These are phyloP conservation scores for Tupiocoris notatus DNA, from an alignment of 2,888 invertebrate genomes.

Conservation along the genomic window DNA sequence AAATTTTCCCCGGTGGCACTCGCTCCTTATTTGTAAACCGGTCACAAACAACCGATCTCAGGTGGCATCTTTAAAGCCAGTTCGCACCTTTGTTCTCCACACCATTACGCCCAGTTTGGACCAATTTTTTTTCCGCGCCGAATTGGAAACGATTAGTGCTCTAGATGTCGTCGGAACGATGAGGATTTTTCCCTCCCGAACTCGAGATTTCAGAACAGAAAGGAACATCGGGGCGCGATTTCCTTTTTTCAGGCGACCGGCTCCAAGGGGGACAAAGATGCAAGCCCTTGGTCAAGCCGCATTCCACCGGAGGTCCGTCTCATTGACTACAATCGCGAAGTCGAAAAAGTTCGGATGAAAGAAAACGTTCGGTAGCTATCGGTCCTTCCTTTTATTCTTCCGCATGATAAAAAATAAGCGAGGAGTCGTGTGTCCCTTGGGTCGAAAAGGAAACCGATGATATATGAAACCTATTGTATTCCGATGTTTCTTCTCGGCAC, in stretches of 20 bases:
- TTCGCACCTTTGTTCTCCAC: background rate
- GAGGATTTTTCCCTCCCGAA: too few species aligned
- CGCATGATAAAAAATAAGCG: too few species aligned
- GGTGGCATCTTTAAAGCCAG: too few species aligned
- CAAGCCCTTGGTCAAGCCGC: background rate
- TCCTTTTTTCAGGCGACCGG: background rate
- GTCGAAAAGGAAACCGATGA: background rate
- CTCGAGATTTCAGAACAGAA: too few species aligned
- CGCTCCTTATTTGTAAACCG: too few species aligned
- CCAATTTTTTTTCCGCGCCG: background rate
- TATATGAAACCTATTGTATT: background rate
- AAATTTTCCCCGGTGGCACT: too few species aligned
- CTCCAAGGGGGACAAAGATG: background rate
- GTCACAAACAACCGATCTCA: too few species aligned
- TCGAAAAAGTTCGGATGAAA: background rate
- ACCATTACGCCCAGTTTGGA: background rate
- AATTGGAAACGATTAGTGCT: too few species aligned
- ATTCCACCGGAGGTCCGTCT: background rate
- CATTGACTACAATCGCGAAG: background rate
- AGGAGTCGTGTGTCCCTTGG: background rate
- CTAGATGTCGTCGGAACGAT: background rate
- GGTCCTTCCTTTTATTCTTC: background rate
- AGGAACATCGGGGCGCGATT: background rate
- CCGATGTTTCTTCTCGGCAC: too few species aligned
- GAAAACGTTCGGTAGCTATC: background rate